Percentiles rank a stretch among this genome's conserved stretches.
phyloP scores from a whole-genome alignment of 2,113 vertebrate species.

The Tragelaphus imberbis region DNA sequence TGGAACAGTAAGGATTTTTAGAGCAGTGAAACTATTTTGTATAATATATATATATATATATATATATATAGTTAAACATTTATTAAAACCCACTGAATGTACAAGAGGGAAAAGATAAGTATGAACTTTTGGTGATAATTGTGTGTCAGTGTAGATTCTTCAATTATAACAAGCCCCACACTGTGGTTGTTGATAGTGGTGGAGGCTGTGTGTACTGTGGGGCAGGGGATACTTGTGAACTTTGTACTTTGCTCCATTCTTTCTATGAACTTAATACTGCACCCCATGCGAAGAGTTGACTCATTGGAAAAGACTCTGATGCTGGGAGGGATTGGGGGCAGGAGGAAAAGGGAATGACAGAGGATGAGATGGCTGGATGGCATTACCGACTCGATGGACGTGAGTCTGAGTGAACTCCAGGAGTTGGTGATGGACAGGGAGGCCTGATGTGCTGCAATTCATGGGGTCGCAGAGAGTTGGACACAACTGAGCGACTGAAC shows the following conservation, averaged over 20 bases:
- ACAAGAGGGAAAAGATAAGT: background rate
- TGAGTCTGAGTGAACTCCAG: too few species aligned
- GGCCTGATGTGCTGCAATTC: accelerated
- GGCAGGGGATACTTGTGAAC: too few species aligned
- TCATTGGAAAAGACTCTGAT: too few species aligned
- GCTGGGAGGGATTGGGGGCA: too few species aligned
- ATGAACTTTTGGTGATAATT: background rate
- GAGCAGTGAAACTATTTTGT: background rate
- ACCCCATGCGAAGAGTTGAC: too few species aligned
- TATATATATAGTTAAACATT: background rate
- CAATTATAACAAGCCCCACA: too few species aligned
- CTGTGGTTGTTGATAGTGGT: background rate
- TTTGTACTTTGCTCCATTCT: background rate
- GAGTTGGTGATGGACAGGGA: too few species aligned
- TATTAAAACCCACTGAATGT: background rate
- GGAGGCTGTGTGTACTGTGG: background rate
- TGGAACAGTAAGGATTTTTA: background rate
- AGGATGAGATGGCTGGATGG: too few species aligned
- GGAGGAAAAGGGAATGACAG: too few species aligned
- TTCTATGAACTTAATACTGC: background rate
- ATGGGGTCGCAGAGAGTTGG: too few species aligned
- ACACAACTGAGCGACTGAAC: too few species aligned
- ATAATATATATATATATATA: too few species aligned
- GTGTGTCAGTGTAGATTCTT: background rate
- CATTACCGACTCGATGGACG: accelerated